phyloP scores from a whole-genome alignment of 2,888 invertebrate genomes.

The Prosopocoilus inquinatus region DNA sequence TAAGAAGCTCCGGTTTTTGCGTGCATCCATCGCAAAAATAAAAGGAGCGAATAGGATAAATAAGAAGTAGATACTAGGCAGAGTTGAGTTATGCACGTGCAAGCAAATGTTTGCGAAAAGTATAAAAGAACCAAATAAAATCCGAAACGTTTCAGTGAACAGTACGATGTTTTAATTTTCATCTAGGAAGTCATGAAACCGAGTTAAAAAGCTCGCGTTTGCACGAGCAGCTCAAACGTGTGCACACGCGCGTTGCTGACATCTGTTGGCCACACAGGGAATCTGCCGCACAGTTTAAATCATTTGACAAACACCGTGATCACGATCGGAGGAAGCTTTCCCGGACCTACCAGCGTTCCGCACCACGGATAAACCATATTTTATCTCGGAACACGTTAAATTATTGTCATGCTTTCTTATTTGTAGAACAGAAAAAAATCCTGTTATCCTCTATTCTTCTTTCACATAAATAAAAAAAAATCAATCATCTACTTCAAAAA shows the following conservation, averaged over 20 bases:
- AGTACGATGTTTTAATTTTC: slow-evolving; percentile 1
- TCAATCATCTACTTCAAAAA: no score
- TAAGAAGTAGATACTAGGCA: no score
- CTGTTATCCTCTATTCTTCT: no score
- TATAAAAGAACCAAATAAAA: no score
- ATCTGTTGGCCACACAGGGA: slow-evolving; percentile 29
- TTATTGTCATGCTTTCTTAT: neutral
- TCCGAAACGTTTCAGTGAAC: neutral
- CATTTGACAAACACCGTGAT: slow-evolving; percentile 27
- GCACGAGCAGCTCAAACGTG: slow-evolving; percentile 31
- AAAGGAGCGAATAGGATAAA: no score
- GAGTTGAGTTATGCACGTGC: no score
- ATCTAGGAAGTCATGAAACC: slow-evolving; percentile 24
- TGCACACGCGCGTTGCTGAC: slow-evolving; percentile 32
- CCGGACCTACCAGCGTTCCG: slow-evolving; percentile 7
- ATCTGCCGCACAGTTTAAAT: slow-evolving; percentile 24
- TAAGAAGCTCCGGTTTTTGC: no score
- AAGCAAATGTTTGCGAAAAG: no score
- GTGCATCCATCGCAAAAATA: no score
- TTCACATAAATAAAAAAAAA: no score
- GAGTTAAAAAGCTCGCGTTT: slow-evolving; percentile 16
- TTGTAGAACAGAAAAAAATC: no score
- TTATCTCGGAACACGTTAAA: neutral
- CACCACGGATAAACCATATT: neutral
- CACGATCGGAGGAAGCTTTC: slow-evolving; percentile 23